Evolutionary conservation across 2,113 vertebrate genomes (phyloP), one percentile per base, ranked within the genome.

Genomic region (Dipodomys spectabilis): DNA sequence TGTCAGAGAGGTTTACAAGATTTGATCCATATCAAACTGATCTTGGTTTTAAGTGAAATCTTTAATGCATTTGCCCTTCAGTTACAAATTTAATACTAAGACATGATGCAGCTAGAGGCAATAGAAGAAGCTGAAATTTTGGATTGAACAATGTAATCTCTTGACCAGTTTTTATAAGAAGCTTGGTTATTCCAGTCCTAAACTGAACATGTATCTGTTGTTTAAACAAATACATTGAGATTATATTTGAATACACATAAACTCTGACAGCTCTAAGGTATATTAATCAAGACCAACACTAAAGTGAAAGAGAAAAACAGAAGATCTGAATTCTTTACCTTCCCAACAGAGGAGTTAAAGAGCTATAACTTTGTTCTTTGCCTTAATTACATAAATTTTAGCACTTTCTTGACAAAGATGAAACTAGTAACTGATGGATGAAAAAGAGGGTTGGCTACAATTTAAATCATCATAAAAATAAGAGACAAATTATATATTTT

Each of bases 11-110:
- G 27, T 71, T 86, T 75, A 49, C 30, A 62, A 20, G n/a, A 72
- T 15, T 91, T 72, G 62, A 72, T 89, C 13, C 8, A 71, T 12
- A 32, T 25, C 75, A 35, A 69, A 85, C 16, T 22, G 57, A 68
- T 71, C 23, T 77, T 53, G 6, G 30, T 88, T 92, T 53, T 53
- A 81, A 90, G 22, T 71, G 72, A 87, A 81, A 91, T 82, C 39
- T 83, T 45, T 27, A 35, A 92, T 1, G 39, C 19, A 27, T 57
- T 60, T 73, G 13, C 19, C 74, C 9, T 86, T 62, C 57, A 64
- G 53, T 86, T 32, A 64, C 18, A 82, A 49, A 65, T 35, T 19
- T 28, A 53, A 2, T 35, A 53, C 60, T 23, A 15, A 72, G 35
- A 60, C 60, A 18, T 92, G 49, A 94, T n/a, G 71, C 32, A 83